Evolutionary conservation across 2,797 vertebrate species (phyloP).

Genomic region (Mormyrops boulengeri): DNA sequence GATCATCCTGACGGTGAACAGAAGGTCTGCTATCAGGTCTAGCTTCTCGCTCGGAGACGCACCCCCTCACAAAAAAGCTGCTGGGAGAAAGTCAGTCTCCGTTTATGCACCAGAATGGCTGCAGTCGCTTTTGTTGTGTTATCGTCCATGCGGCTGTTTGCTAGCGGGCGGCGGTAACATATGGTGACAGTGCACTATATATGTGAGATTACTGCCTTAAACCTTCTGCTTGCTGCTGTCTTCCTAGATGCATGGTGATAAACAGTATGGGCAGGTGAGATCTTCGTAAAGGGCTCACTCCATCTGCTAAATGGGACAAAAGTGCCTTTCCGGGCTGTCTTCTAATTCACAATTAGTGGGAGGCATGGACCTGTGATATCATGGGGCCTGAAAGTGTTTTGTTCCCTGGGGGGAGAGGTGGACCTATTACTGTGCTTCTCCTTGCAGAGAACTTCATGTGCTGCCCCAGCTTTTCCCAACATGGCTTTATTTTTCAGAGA

Average conservation of each 20-base stretch:
- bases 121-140: background rate
- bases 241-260: background rate
- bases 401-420: background rate
- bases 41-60: background rate
- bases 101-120: background rate
- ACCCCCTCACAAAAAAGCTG: background rate
- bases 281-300: constrained; percentile 23
- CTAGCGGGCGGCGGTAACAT: background rate
- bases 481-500: background rate
- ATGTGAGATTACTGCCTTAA: background rate
- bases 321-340: constrained; percentile 12
- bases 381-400: constrained; percentile 15
- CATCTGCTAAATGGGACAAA: constrained; percentile 23
- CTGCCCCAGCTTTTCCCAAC: background rate
- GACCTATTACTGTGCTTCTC: background rate
- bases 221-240: background rate
- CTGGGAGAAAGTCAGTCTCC: background rate
- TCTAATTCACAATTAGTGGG: constrained; percentile 32
- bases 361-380: constrained; percentile 20
- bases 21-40: background rate
- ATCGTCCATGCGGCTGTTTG: background rate
- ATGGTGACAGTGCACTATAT: background rate
- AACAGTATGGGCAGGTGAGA: background rate
- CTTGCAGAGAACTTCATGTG: background rate
- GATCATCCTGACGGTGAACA: background rate